Percentiles rank a stretch among this genome's conserved stretches.
These are phyloP conservation scores for Capra hircus DNA, from an alignment of 2,113 vertebrate species.

Conservation along the genomic window DNA sequence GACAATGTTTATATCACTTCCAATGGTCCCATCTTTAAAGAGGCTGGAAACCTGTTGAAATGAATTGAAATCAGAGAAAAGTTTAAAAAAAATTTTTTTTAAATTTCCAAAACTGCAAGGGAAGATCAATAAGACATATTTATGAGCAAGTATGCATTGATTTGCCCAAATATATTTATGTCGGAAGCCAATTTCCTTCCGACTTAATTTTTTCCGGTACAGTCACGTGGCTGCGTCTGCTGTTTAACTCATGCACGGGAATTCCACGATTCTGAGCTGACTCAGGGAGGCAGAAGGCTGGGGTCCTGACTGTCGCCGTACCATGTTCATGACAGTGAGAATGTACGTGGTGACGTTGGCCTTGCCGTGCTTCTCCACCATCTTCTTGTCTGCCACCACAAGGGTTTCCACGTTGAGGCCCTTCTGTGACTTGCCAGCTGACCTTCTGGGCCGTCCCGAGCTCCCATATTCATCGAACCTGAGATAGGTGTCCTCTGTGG, in stretches of 20 bases:
- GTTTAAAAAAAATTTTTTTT: neutral
- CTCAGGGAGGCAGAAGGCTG: neutral
- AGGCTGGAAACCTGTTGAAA: slow-evolving; percentile 92
- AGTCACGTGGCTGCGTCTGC: neutral
- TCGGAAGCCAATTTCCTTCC: neutral
- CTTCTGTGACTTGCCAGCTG: slow-evolving; percentile 86
- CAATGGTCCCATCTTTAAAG: slow-evolving; percentile 98
- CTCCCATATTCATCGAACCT: slow-evolving; percentile 87
- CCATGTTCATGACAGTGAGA: slow-evolving; percentile 99
- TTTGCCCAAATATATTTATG: neutral
- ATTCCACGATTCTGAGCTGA: fast-evolving
- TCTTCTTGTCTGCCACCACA: slow-evolving; percentile 96
- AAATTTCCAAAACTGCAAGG: neutral
- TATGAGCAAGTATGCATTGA: neutral
- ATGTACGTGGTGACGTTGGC: slow-evolving; percentile 96
- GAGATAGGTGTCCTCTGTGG: slow-evolving; percentile 83
- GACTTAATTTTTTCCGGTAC: neutral
- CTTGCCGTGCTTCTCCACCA: slow-evolving; percentile 95
- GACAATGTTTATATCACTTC: slow-evolving; percentile 95
- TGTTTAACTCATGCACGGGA: fast-evolving
- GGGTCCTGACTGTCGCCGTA: slow-evolving; percentile 57
- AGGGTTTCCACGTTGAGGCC: slow-evolving; percentile 95
- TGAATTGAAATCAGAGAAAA: slow-evolving; percentile 11
- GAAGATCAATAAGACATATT: neutral
- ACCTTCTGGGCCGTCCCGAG: slow-evolving; percentile 86